phyloP scores from a whole-genome alignment of 2,113 vertebrate species.

The Colinus virginianus region DNA sequence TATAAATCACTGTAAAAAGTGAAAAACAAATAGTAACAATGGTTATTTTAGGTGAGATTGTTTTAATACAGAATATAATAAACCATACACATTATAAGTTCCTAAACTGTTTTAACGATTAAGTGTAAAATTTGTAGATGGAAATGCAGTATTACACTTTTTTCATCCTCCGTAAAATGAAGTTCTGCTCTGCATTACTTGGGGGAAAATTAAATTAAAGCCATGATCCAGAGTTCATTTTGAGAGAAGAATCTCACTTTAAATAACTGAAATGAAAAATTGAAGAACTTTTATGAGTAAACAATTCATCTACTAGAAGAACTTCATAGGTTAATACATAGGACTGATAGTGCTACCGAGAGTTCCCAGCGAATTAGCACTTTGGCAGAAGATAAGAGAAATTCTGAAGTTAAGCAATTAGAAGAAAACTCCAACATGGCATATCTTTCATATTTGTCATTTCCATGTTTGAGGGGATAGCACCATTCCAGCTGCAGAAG shows the following conservation, averaged over 20 bases:
- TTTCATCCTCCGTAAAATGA: neutral
- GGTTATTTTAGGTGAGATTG: neutral
- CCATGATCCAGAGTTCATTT: neutral
- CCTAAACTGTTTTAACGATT: neutral
- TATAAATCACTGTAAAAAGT: neutral
- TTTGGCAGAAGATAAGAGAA: neutral
- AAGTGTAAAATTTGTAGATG: neutral
- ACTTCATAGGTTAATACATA: neutral
- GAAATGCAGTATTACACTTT: neutral
- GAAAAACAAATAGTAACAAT: neutral
- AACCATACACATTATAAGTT: neutral
- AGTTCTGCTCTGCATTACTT: neutral
- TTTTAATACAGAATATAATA: neutral
- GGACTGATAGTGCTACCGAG: neutral
- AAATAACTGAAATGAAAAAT: neutral
- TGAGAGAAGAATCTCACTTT: neutral
- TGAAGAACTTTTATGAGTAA: neutral
- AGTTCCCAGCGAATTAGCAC: neutral
- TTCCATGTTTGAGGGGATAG: neutral
- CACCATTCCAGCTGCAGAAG: neutral
- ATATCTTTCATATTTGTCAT: neutral
- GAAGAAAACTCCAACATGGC: neutral
- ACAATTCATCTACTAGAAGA: neutral
- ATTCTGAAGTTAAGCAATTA: neutral
- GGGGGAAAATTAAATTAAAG: neutral